phyloP scores from a whole-genome alignment of 2,888 invertebrate species.

The Halocaridina rubra region DNA sequence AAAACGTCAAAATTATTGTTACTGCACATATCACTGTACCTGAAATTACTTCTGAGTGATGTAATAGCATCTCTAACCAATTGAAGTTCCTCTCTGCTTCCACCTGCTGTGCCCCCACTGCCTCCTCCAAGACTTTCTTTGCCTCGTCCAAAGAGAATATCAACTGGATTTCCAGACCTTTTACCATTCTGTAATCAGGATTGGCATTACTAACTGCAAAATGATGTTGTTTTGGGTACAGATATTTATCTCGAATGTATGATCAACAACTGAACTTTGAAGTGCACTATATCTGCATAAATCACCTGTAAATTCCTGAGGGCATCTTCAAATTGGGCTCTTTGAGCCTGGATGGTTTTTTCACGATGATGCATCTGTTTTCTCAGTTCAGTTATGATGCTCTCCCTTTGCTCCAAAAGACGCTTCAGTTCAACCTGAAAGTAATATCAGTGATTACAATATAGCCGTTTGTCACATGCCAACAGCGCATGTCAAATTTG shows the following conservation, averaged over 20 bases:
- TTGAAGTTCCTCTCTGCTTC: slow-evolving; percentile 67
- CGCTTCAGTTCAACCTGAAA: slow-evolving; percentile 34
- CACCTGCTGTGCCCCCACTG: neutral
- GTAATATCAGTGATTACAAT: too few species aligned
- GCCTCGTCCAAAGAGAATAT: too few species aligned
- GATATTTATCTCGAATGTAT: neutral
- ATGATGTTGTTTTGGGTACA: too few species aligned
- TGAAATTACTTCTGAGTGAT: slow-evolving; percentile 68
- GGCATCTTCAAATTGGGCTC: slow-evolving; percentile 37
- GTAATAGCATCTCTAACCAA: slow-evolving; percentile 68
- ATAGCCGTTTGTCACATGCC: too few species aligned
- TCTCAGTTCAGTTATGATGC: slow-evolving; percentile 38
- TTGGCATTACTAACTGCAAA: too few species aligned
- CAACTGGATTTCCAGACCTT: neutral
- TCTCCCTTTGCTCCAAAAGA: slow-evolving; percentile 39
- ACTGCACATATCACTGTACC: slow-evolving; percentile 42
- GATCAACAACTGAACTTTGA: neutral
- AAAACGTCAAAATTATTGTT: too few species aligned
- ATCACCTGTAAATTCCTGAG: slow-evolving; percentile 30
- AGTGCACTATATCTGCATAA: too few species aligned
- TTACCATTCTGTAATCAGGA: slow-evolving; percentile 45
- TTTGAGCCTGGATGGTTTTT: slow-evolving; percentile 38
- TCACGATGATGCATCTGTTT: slow-evolving; percentile 47
- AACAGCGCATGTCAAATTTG: too few species aligned
- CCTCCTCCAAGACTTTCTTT: slow-evolving; percentile 1